Evolutionary conservation across 23 tunicate species (phyloP).

Genomic region (Halocynthia roretzi): DNA sequence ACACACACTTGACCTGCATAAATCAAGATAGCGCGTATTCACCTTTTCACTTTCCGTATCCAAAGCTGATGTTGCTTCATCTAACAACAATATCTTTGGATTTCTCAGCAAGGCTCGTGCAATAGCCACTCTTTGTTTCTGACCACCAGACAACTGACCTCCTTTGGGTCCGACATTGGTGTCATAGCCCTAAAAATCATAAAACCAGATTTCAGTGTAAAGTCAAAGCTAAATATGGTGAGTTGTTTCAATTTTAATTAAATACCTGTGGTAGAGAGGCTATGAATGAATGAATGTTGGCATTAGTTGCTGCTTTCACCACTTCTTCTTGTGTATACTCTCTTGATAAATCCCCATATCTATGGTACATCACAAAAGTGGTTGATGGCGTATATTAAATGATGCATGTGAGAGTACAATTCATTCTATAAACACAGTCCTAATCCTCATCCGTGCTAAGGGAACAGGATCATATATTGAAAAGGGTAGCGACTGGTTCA

Average conservation of each 20-base stretch:
- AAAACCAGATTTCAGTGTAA: too few relatives aligned
- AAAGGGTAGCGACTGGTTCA: too few relatives aligned
- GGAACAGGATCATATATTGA: too few relatives aligned
- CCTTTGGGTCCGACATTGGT: constrained; percentile 12
- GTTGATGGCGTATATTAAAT: too few relatives aligned
- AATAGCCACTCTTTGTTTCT: constrained; percentile 14
- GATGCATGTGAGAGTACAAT: too few relatives aligned
- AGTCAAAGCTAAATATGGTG: too few relatives aligned
- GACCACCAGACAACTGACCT: constrained; percentile 16
- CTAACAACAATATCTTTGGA: constrained; percentile 13
- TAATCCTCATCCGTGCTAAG: too few relatives aligned
- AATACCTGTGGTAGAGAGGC: constrained; percentile 44
- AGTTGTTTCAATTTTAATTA: background rate
- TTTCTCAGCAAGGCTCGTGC: constrained; percentile 13
- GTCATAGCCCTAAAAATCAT: constrained; percentile 1
- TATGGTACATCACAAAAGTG: background rate
- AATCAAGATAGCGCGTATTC: too few relatives aligned
- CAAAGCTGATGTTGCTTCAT: constrained; percentile 16
- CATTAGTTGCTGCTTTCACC: constrained; percentile 43
- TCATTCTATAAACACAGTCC: too few relatives aligned
- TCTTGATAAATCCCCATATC: constrained; percentile 63
- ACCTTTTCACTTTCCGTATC: constrained; percentile 27
- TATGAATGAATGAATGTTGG: constrained; percentile 66
- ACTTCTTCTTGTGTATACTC: constrained; percentile 40
- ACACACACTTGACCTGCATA: too few relatives aligned